phyloP scores from a whole-genome alignment of 2,797 vertebrate species.

The Malacoraja senta region DNA sequence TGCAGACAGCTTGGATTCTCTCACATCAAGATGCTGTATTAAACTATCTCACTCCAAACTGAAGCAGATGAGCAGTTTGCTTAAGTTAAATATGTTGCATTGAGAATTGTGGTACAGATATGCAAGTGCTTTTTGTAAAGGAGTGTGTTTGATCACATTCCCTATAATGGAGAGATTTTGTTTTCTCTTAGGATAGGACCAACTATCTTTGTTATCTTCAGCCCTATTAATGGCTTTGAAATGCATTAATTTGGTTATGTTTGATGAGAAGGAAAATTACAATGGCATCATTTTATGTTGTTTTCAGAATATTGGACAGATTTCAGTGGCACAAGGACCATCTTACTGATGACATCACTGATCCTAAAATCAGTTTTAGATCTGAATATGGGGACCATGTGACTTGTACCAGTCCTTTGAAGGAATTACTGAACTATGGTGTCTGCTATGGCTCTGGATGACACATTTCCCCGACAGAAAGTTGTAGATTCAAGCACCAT shows the following conservation, averaged over 20 bases:
- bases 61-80: not conserved
- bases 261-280: not conserved
- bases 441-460: too few relatives aligned
- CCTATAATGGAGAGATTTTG: not conserved
- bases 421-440: not conserved
- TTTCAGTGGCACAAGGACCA: not conserved
- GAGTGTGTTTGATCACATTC: not conserved
- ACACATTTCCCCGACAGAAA: too few relatives aligned
- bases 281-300: not conserved
- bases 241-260: not conserved
- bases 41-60: not conserved
- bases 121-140: not conserved
- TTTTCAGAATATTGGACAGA: not conserved
- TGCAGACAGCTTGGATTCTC: conserved; percentile 9
- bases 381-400: conserved; percentile 7
- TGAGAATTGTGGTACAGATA: not conserved
- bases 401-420: not conserved
- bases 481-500: too few relatives aligned
- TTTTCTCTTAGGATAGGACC: not conserved
- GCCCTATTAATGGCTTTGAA: not conserved
- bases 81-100: not conserved
- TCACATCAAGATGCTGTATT: not conserved
- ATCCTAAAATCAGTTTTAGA: conserved; percentile 11
- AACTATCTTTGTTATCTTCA: not conserved
- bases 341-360: not conserved